These are phyloP conservation scores for Hiodon tergisus DNA, from an alignment of 2,113 vertebrate genomes.

Conservation along the genomic window DNA sequence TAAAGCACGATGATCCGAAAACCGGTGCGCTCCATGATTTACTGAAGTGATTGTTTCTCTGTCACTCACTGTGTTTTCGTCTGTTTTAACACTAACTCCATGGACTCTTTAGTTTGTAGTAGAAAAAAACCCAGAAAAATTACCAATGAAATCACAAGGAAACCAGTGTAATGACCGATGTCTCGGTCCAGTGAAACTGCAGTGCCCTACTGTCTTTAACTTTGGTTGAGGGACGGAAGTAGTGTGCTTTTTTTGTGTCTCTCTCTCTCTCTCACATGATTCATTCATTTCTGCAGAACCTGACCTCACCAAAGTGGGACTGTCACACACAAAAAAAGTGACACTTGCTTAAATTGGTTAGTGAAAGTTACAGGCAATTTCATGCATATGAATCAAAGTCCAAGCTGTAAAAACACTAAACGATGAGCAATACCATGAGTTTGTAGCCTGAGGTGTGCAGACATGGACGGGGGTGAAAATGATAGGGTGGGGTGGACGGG, in stretches of 20 bases:
- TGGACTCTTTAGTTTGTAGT: constrained; percentile 76
- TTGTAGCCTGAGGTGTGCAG: constrained; percentile 74
- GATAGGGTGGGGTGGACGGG: too few species aligned
- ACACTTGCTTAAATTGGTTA: background rate
- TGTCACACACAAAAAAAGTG: too few species aligned
- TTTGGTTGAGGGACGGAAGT: too few species aligned
- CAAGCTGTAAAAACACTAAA: constrained; percentile 87
- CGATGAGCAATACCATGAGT: constrained; percentile 98
- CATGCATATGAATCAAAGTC: constrained; percentile 68
- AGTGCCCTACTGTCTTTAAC: too few species aligned
- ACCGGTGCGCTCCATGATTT: constrained; percentile 73
- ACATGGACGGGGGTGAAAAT: constrained; percentile 37
- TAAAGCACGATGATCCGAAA: constrained; percentile 79
- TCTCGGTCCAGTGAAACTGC: background rate
- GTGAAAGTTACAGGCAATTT: constrained; percentile 49
- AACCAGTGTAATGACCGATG: background rate
- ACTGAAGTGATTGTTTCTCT: constrained; percentile 87
- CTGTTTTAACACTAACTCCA: constrained; percentile 79
- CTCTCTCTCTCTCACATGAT: too few species aligned
- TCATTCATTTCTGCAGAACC: too few species aligned
- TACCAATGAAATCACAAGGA: too few species aligned
- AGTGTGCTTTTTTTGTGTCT: too few species aligned
- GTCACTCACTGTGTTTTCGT: constrained; percentile 82
- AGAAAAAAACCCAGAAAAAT: constrained; percentile 52
- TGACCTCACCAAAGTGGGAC: too few species aligned